Evolutionary conservation across 2,113 vertebrate genomes (phyloP), one percentile per base, ranked within the genome.

Genomic region (Sturnira hondurensis): DNA sequence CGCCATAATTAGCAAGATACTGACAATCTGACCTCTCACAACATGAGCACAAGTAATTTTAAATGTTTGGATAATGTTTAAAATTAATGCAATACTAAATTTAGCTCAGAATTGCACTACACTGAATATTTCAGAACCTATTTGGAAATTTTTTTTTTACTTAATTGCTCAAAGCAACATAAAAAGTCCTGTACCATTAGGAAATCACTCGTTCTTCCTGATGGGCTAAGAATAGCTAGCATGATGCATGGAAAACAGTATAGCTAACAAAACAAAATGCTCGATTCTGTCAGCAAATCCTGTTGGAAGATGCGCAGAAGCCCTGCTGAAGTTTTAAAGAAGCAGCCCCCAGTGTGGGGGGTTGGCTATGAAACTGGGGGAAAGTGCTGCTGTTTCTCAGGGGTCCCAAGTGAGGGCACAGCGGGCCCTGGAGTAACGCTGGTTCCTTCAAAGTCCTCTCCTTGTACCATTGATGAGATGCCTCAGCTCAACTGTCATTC

Each of bases 161-260:
- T 74, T 95, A 87, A 65, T 91, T 93, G 58, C 70, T 94, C 65
- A 86, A 24, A 24, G 58, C 43, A 81, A 93, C 85, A 93, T 54
- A 81, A 93, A 88, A 95, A 61, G 20, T 52, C 26, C 52, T 6
- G 28, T 38, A 15, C 38, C 20, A 47, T 73, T 78, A 95, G 80
- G 74, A 96, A 95, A 92, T 92, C n/a, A 20, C 3, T 47, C 41
- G 58, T 85, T 92, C 65, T 73, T 95, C 54, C 67, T 78, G 36
- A 38, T 85, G 73, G 3, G 14, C 14, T 91, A 33, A 94, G 73
- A 96, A 92, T 7, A 91, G n/a, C 83, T 86, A 81, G 70, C 82
- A 56, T 63, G 54, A 63, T 26, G 63, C 20, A 4, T 38, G 76
- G 47, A 38, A 61, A 92, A 84, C 50, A 86, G 36, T 61, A 83